Conservation (phyloP, 2,113 vertebrate species). For the Sinocyclocheilus rhinocerous region DNA sequence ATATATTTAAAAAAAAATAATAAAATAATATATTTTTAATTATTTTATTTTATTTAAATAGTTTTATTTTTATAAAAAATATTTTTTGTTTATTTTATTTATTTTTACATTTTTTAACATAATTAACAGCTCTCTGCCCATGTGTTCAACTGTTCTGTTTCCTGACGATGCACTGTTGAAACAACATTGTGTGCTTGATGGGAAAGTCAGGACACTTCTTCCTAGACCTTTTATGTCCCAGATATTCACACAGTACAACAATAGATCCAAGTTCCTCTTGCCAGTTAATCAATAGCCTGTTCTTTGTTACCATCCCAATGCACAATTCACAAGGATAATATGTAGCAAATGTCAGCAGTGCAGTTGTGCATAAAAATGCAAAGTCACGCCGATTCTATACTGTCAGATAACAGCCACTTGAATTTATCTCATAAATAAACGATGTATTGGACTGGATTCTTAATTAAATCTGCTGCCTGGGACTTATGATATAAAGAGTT, state of each 20-base stretch:
- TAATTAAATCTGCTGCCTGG: conserved; percentile 32
- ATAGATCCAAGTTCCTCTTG: conserved; percentile 40
- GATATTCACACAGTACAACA: conserved; percentile 6
- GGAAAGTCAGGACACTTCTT: conserved; percentile 7
- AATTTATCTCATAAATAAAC: conserved; percentile 38
- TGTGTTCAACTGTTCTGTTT: not conserved
- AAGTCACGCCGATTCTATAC: conserved; percentile 7
- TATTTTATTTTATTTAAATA: not conserved
- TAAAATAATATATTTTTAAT: no score
- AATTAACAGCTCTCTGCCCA: not conserved
- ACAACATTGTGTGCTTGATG: conserved; percentile 6
- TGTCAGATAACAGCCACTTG: conserved; percentile 31
- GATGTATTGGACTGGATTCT: not conserved
- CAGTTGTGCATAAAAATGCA: conserved; percentile 18
- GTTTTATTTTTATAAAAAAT: not conserved
- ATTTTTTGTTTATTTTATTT: not conserved
- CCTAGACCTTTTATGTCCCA: not conserved
- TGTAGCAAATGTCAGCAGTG: conserved; percentile 32
- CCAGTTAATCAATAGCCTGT: conserved; percentile 42
- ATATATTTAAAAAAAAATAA: no score
- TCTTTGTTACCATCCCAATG: conserved; percentile 19
- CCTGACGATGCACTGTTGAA: not conserved
- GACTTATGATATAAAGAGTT: not conserved
- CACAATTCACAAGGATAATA: conserved; percentile 35
- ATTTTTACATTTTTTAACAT: not conserved